Base-by-base conservation (phyloP, 2,113 vertebrate genomes). In the Hemibates koningsi region DNA sequence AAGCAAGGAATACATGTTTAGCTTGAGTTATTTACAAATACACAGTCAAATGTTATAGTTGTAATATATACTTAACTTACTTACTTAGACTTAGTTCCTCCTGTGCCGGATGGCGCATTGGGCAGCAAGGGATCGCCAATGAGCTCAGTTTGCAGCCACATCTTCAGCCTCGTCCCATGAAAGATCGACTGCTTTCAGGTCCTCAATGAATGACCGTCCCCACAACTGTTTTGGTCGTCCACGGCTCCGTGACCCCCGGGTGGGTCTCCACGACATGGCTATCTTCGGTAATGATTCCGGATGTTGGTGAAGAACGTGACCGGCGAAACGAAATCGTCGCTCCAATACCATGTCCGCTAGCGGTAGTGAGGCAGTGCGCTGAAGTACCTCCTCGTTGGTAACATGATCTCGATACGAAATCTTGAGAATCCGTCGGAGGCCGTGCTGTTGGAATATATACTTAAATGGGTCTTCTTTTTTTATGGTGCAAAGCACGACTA, bases 271-370 rank as follows among this genome's bases (percentile, higher is more conserved):
- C 3, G 9, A 61, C 57, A 61, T 34, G 16, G 57, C 9, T 61
- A 61, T 34, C 57, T 61, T 19, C 5, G 3, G 57, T 61, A 61
- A 19, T 61, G 29, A 3, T 61, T 32, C 57, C 8, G 1, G 7
- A 32, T 59, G 1, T 29, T 59, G 1, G 57, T 17, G 56, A 59
- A 59, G 56, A 59, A 29, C 1, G 24, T 32, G 29, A 61, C 57
- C 5, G 0, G 27, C 27, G 14, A 61, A 61, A 61, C 5, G 0
- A 61, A 34, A 61, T 34, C 3, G 0, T 34, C 16, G 2, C 29
- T 61, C 29, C 59, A 34, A 63, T 63, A 63, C 16, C 16, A 63
- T 4, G 16, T 63, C 29, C 3, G 5, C 59, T 63, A 11, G 29
- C 16, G 10, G 59, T 63, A 10, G 59, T 63, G 29, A 63, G 29